Percentiles rank a stretch among this genome's conserved stretches.
Conservation (phyloP, 2,888 invertebrate genomes). For the Philereme vetulata region DNA sequence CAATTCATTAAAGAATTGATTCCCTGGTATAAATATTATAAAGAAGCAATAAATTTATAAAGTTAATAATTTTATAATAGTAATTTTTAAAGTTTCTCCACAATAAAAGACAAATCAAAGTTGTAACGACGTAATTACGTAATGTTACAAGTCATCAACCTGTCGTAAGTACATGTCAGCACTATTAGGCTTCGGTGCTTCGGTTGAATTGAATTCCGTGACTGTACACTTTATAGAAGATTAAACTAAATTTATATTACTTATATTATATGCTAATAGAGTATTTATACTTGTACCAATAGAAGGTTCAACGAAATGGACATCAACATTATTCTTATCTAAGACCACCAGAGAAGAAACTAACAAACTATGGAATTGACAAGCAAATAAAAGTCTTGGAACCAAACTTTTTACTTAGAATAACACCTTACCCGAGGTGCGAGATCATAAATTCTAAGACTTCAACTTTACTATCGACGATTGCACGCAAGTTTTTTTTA, state of each 20-base stretch:
- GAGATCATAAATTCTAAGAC: background rate
- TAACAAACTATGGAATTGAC: background rate
- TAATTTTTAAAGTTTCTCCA: constrained; percentile 25
- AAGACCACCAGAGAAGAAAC: background rate
- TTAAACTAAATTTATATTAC: constrained; percentile 10
- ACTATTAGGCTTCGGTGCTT: constrained; percentile 10
- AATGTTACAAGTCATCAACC: constrained; percentile 34
- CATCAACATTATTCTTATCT: background rate
- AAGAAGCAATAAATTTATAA: background rate
- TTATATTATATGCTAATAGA: background rate
- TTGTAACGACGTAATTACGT: constrained; percentile 25
- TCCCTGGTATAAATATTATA: too few relatives aligned
- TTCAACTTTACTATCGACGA: too few relatives aligned
- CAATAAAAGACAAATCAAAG: constrained; percentile 19
- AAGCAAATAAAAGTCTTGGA: constrained; percentile 1
- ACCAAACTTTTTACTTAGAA: too few relatives aligned
- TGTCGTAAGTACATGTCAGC: constrained; percentile 27
- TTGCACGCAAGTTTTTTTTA: background rate
- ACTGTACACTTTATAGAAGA: constrained; percentile 15
- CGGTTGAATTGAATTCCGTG: constrained; percentile 20
- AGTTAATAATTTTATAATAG: too few relatives aligned
- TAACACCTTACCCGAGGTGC: background rate
- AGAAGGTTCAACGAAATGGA: background rate
- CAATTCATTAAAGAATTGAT: constrained; percentile 10
- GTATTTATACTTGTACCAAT: background rate